Conservation (phyloP, 2,113 vertebrate genomes). For the Chrysemys picta region DNA sequence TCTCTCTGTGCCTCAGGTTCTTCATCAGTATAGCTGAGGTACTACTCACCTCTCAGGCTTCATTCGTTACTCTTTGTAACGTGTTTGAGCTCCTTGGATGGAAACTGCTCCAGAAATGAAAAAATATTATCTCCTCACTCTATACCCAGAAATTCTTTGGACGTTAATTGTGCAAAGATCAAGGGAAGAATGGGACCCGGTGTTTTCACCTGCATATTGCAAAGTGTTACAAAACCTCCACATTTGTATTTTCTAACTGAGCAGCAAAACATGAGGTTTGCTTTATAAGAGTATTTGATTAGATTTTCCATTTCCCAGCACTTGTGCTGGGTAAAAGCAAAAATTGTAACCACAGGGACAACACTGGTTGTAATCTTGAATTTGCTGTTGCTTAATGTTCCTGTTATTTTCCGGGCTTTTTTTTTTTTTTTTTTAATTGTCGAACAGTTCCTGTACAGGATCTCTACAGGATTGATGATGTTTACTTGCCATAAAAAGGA, state of each 20-base stretch:
- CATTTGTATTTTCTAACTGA: background rate
- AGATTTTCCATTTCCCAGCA: background rate
- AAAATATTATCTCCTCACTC: background rate
- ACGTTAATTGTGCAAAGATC: background rate
- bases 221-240: background rate
- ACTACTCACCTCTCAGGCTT: background rate
- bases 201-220: background rate
- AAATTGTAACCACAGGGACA: background rate
- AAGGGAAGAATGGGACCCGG: background rate
- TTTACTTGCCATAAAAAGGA: background rate
- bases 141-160: background rate
- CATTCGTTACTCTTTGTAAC: background rate
- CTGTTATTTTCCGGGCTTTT: conserved; percentile 12
- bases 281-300: background rate
- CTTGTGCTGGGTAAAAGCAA: background rate
- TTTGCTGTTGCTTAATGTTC: conserved; percentile 7
- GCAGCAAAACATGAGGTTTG: background rate
- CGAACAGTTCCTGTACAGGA: conserved; percentile 14
- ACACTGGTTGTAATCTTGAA: background rate
- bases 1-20: background rate
- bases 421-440: background rate
- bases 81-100: background rate
- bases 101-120: background rate
- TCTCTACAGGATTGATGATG: background rate
- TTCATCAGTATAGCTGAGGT: background rate